These are phyloP conservation scores for Eciton burchellii DNA, from an alignment of 1,140 invertebrate genomes.

Conservation along the genomic window DNA sequence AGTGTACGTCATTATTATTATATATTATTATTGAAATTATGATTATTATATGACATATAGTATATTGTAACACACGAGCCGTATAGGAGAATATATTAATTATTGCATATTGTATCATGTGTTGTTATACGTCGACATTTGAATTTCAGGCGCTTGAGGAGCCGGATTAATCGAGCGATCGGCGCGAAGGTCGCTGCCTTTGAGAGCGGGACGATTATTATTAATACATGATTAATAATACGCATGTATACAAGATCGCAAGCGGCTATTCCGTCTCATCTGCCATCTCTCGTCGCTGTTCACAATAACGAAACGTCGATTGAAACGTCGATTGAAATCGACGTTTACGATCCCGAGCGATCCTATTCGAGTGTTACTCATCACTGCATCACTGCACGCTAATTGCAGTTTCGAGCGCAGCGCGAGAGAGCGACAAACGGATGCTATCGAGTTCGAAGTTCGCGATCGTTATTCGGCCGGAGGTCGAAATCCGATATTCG, in stretches of 20 bases:
- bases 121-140: slow-evolving; percentile 23
- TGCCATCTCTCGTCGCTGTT: slow-evolving; percentile 7
- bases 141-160: not conserved
- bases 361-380: not conserved
- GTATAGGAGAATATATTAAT: slow-evolving; percentile 33
- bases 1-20: slow-evolving; percentile 34
- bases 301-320: not conserved
- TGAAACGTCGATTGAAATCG: not conserved
- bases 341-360: not conserved
- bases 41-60: slow-evolving; percentile 49
- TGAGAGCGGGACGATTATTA: not conserved
- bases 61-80: slow-evolving; percentile 36
- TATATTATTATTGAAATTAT: not conserved
- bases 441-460: slow-evolving; percentile 45
- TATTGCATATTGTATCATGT: slow-evolving; percentile 23
- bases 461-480: not conserved
- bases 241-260: too few species aligned
- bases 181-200: slow-evolving; percentile 1
- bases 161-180: not conserved
- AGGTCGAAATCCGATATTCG: not conserved
- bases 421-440: not conserved
- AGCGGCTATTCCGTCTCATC: not conserved
- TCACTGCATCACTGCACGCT: too few species aligned
- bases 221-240: slow-evolving; percentile 3
- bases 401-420: slow-evolving; percentile 28